These are phyloP conservation scores for Eubasilissa splendida DNA, from an alignment of 2,888 invertebrate species.

Conservation along the genomic window DNA sequence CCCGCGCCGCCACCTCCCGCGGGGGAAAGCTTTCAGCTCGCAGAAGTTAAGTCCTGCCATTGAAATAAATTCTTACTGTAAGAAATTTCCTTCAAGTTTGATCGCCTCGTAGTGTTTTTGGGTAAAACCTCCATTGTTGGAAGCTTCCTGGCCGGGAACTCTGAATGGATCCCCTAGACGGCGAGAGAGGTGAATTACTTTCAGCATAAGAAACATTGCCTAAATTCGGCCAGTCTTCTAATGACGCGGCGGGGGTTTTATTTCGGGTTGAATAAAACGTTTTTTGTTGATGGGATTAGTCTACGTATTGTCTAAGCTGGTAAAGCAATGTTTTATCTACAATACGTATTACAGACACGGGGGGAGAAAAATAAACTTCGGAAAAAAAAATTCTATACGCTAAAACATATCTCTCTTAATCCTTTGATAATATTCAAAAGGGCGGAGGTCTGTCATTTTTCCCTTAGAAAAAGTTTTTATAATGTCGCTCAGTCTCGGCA, in stretches of 20 bases:
- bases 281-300: constrained; percentile 9
- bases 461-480: too few species aligned
- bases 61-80: constrained; percentile 28
- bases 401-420: too few species aligned
- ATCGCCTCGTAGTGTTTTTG: constrained; percentile 18
- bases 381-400: neutral
- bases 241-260: neutral
- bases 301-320: too few species aligned
- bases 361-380: neutral
- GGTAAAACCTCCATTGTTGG: constrained; percentile 21
- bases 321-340: neutral
- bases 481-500: too few species aligned
- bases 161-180: neutral
- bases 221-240: neutral
- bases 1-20: neutral
- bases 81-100: constrained; percentile 25
- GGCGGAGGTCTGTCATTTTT: too few species aligned
- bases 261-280: constrained; percentile 1
- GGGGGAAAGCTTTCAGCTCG: constrained; percentile 31
- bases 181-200: neutral
- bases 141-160: constrained; percentile 1
- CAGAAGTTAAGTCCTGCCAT: constrained; percentile 35
- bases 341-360: neutral
- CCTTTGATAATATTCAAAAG: too few species aligned
- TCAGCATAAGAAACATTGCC: neutral